These are phyloP conservation scores for Dinothrombium tinctorium DNA, from an alignment of 1,140 invertebrate genomes.

Conservation along the genomic window DNA sequence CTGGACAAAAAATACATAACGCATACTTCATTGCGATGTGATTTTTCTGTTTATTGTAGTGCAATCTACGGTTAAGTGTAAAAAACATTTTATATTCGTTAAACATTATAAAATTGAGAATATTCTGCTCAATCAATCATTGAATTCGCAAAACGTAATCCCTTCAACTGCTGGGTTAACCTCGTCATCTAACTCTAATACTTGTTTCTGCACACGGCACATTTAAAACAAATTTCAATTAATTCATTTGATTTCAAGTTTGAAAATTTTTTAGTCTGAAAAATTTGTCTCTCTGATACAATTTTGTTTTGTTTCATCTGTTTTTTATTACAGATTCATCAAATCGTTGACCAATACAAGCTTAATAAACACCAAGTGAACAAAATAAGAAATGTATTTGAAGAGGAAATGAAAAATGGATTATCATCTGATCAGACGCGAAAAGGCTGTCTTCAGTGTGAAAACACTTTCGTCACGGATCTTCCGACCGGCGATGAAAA, in stretches of 20 bases:
- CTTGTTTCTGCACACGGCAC: too few species aligned
- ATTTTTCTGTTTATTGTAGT: too few species aligned
- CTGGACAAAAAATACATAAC: too few species aligned
- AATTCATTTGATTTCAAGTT: neutral
- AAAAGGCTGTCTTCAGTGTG: constrained; percentile 34
- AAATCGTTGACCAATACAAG: neutral
- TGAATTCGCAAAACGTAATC: too few species aligned
- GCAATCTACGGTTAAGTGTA: too few species aligned
- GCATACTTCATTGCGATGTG: too few species aligned
- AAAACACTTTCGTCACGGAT: constrained; percentile 37
- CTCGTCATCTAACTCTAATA: too few species aligned
- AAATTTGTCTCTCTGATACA: neutral
- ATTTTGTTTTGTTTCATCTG: neutral
- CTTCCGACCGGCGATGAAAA: constrained; percentile 35
- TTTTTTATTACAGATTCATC: neutral
- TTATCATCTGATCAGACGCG: constrained; percentile 26
- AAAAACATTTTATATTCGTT: too few species aligned
- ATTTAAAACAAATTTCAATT: too few species aligned
- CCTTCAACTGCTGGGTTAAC: too few species aligned
- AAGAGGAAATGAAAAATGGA: constrained; percentile 32
- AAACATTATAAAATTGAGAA: too few species aligned
- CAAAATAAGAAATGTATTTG: constrained; percentile 21
- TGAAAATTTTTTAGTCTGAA: neutral
- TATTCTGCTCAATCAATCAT: too few species aligned
- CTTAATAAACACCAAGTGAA: neutral